A percentile compares a stretch with the other conserved stretches of the same genome.
phyloP scores from a whole-genome alignment of 2,113 vertebrate genomes.

The Caretta caretta region DNA sequence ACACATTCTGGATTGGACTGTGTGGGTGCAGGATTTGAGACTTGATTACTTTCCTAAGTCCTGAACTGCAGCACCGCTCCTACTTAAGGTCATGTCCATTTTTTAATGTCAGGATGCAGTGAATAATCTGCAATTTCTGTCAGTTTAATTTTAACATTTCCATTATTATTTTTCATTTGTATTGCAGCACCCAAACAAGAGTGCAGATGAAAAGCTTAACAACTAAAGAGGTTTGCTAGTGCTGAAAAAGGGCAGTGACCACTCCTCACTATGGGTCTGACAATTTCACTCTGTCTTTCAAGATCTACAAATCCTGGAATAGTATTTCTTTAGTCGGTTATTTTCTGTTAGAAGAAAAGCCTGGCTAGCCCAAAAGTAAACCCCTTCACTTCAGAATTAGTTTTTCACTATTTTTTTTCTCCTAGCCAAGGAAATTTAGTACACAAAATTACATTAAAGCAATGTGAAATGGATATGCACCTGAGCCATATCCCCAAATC shows the following conservation, averaged over 20 bases:
- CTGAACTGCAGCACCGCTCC: not conserved
- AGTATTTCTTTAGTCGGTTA: not conserved
- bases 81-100: not conserved
- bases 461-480: not conserved
- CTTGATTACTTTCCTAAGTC: not conserved
- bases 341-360: not conserved
- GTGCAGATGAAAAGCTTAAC: not conserved
- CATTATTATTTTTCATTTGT: not conserved
- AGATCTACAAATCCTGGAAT: not conserved
- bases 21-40: not conserved
- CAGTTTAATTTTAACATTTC: not conserved
- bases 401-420: not conserved
- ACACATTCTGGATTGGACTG: not conserved
- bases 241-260: not conserved
- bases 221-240: not conserved
- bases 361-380: not conserved
- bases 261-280: not conserved
- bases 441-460: not conserved
- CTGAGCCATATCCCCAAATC: not conserved
- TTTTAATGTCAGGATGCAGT: not conserved
- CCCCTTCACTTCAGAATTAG: not conserved
- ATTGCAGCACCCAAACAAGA: not conserved
- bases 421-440: not conserved
- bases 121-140: not conserved
- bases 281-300: not conserved